phyloP scores from a whole-genome alignment of 2,888 invertebrate genomes.

The Nematopogon swammerdamellus region DNA sequence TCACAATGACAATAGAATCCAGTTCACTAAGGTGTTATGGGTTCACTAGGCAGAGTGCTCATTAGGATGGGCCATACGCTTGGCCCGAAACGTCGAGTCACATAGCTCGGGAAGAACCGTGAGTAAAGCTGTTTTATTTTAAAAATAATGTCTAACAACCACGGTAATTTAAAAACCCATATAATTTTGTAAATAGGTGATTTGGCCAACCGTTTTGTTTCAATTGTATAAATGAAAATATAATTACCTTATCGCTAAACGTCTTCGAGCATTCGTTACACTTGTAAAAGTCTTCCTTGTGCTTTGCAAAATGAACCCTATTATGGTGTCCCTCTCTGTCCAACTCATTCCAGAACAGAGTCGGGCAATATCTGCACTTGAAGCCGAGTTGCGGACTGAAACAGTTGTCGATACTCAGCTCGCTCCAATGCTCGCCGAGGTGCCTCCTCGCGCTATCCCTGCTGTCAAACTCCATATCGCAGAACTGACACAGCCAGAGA shows the following conservation, averaged over 20 bases:
- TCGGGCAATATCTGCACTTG: slow-evolving; percentile 45
- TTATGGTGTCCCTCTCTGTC: slow-evolving; percentile 45
- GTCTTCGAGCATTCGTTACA: slow-evolving; percentile 33
- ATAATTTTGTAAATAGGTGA: no score
- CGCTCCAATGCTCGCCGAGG: slow-evolving; percentile 32
- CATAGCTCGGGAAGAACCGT: no score
- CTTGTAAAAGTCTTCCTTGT: slow-evolving; percentile 36
- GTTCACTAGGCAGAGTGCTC: no score
- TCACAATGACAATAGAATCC: no score
- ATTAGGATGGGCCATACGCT: no score
- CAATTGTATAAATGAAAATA: not conserved
- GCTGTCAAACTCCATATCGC: slow-evolving; percentile 43
- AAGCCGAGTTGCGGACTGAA: slow-evolving; percentile 48
- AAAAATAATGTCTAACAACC: no score
- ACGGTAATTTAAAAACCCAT: no score
- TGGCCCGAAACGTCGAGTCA: no score
- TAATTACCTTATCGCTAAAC: slow-evolving; percentile 44
- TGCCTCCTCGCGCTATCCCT: slow-evolving; percentile 30
- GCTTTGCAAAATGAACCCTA: slow-evolving; percentile 27
- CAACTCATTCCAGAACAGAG: slow-evolving; percentile 47
- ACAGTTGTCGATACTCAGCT: slow-evolving; percentile 31
- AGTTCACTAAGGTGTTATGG: no score
- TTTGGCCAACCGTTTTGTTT: no score
- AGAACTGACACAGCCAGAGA: slow-evolving; percentile 50
- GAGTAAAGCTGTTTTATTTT: no score